A percentile compares a stretch with the other conserved stretches of the same genome.
Conservation (phyloP, 2,113 vertebrate species). For the Lasiurus borealis region DNA sequence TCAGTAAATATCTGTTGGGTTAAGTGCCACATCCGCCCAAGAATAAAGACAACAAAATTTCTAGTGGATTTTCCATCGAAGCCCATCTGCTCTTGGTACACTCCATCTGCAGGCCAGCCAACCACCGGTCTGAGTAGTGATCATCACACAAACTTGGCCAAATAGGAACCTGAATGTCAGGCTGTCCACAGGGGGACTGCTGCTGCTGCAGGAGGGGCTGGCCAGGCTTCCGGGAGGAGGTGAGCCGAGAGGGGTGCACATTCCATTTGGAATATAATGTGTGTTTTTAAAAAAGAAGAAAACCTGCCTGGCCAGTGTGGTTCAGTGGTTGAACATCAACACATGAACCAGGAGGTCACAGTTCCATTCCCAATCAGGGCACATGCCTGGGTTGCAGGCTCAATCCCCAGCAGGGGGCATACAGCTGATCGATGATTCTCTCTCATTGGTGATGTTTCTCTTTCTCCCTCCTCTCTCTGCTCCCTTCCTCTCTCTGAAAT, state of each 20-base stretch:
- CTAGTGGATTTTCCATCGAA: neutral
- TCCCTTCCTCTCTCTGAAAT: too few relatives aligned
- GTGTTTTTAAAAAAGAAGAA: neutral
- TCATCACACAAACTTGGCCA: neutral
- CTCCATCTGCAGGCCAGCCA: neutral
- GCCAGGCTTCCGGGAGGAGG: neutral
- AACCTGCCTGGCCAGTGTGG: neutral
- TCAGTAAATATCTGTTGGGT: neutral
- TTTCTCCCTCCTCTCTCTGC: too few relatives aligned
- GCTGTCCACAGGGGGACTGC: neutral
- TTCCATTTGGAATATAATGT: neutral
- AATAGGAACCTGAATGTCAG: neutral
- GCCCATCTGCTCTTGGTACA: neutral
- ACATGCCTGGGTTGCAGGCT: too few relatives aligned
- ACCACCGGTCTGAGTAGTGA: fast-evolving
- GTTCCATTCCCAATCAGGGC: too few relatives aligned
- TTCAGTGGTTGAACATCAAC: too few relatives aligned
- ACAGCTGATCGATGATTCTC: too few relatives aligned
- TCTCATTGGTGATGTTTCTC: too few relatives aligned
- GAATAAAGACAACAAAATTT: neutral
- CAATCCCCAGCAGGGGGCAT: too few relatives aligned
- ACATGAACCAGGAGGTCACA: too few relatives aligned
- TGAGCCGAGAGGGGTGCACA: fast-evolving
- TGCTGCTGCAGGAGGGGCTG: neutral
- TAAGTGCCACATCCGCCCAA: neutral